Evolutionary conservation across 2,113 vertebrate species (phyloP), one percentile per base, ranked within the genome.

Genomic region (Marmota monax): DNA sequence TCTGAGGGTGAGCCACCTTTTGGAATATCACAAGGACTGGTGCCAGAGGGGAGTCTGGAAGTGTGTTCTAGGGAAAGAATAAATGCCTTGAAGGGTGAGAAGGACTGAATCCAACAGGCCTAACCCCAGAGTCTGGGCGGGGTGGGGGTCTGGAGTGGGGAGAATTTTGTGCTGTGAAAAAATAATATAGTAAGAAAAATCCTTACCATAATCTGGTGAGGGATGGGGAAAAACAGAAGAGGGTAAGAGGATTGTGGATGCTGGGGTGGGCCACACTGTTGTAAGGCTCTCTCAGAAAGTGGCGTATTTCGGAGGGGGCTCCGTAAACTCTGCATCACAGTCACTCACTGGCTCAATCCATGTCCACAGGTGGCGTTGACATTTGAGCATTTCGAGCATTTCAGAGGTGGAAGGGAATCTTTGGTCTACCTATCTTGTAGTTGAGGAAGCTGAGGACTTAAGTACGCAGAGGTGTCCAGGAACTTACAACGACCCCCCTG

Each of bases 341-440:
- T 79, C 25, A 39, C 11, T 3, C 63, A 5, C 1, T 12, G 17
- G 39, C 61, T 70, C 39, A 88, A 72, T 48, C 61, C 58, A 20
- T 0, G 0, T 4, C 34, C 14, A 27, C 1, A 27, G 88, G 67
- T 5, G 27, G 69, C 5, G 10, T 39, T 5, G 9, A 4, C 20
- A 12, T 83, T 12, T 27, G 69, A 23, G 11, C 6, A 4, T n/a
- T n/a, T 12, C 27, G 69, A 23, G 11, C 6, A 4, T n/a, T n/a
- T 86, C 34, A 27, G 45, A 3, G 29, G 77, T 51, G 1, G 22
- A 29, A 82, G 37, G 42, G 37, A 48, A 73, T 18, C 45, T 34
- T 29, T 27, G 78, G 32, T 45, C 29, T 42, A 8, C 67, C 11
- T 18, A 1, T 22, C 23, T 45, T 79, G 37, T 48, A 42, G 37